These are phyloP conservation scores for Alosa alosa DNA, from an alignment of 2,113 vertebrate species.

Conservation along the genomic window DNA sequence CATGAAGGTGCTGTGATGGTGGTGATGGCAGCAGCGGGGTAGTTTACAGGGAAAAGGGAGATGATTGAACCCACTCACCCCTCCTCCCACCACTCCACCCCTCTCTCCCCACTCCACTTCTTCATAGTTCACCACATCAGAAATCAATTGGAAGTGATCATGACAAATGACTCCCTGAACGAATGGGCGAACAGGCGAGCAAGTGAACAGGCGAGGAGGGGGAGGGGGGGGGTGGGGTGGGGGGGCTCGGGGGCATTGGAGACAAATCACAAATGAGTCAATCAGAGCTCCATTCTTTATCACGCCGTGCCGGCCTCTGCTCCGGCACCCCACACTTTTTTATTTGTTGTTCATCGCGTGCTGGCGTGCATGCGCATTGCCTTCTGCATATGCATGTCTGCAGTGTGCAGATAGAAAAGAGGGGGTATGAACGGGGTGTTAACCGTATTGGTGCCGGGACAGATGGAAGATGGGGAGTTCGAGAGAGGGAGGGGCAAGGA, in stretches of 20 bases:
- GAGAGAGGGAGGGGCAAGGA: constrained; percentile 44
- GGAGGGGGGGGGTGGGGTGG: constrained; percentile 27
- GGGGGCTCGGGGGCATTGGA: constrained; percentile 50
- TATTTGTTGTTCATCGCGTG: constrained; percentile 29
- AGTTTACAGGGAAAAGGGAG: constrained; percentile 53
- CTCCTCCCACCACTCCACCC: constrained; percentile 11
- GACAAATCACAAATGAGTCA: constrained; percentile 72
- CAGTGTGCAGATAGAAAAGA: constrained; percentile 50
- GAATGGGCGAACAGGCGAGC: constrained; percentile 47
- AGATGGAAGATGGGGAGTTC: constrained; percentile 75
- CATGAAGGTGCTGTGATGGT: background rate
- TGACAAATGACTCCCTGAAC: constrained; percentile 71
- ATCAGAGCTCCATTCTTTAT: constrained; percentile 67
- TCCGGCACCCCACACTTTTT: background rate
- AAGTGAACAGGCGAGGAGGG: background rate
- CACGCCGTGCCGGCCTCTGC: constrained; percentile 26
- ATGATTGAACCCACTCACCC: constrained; percentile 58
- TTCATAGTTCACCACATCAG: constrained; percentile 66
- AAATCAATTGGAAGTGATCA: constrained; percentile 75
- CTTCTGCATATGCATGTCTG: constrained; percentile 45
- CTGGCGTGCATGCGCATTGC: constrained; percentile 36
- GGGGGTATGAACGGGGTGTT: constrained; percentile 62
- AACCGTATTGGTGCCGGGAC: constrained; percentile 83
- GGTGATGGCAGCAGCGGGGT: background rate
- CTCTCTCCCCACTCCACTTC: constrained; percentile 28